These are phyloP conservation scores for Blennius ocellaris DNA, from an alignment of 2,113 vertebrate species.

Conservation along the genomic window DNA sequence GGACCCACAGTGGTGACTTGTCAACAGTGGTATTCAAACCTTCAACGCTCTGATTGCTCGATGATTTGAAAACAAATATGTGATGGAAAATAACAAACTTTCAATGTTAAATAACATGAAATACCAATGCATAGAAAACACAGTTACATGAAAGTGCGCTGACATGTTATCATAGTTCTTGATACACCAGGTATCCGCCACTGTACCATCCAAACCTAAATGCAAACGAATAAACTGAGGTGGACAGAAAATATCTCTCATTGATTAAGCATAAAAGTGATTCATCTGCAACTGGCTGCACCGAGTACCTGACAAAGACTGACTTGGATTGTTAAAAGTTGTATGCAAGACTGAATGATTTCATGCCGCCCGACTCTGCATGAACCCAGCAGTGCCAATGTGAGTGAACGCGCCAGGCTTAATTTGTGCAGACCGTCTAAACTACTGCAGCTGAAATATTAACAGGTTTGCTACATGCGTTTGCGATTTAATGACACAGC, in stretches of 20 bases:
- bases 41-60: too few relatives aligned
- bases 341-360: slow-evolving; percentile 37
- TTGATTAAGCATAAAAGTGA: slow-evolving; percentile 42
- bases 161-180: too few relatives aligned
- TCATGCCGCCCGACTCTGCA: slow-evolving; percentile 19
- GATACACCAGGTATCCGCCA: not conserved
- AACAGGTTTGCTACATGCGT: slow-evolving; percentile 25
- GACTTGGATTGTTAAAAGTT: slow-evolving; percentile 30
- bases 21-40: too few relatives aligned
- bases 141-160: too few relatives aligned
- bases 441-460: slow-evolving; percentile 24
- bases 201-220: not conserved
- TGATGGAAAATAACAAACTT: too few relatives aligned
- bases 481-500: slow-evolving; percentile 30
- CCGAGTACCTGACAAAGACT: slow-evolving; percentile 12
- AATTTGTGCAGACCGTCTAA: slow-evolving; percentile 22
- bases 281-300: slow-evolving; percentile 16
- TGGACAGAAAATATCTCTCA: slow-evolving; percentile 46
- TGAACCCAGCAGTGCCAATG: slow-evolving; percentile 17
- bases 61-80: too few relatives aligned
- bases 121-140: too few relatives aligned
- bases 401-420: slow-evolving; percentile 17
- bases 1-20: too few relatives aligned
- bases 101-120: too few relatives aligned
- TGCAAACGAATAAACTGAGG: slow-evolving; percentile 11